These are phyloP conservation scores for Tragelaphus eurycerus DNA, from an alignment of 2,797 vertebrate species.

Conservation along the genomic window DNA sequence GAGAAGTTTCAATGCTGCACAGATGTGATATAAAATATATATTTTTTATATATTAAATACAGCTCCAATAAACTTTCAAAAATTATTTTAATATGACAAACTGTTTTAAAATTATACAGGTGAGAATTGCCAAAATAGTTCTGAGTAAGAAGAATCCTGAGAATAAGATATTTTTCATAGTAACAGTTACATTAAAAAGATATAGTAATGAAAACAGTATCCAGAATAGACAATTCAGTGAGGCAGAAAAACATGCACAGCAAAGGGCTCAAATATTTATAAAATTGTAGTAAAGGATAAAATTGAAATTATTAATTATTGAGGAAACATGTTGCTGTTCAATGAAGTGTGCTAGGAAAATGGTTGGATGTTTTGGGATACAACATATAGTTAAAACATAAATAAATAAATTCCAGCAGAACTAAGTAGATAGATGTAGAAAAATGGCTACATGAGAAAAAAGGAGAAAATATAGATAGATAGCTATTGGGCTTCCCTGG, in stretches of 20 bases:
- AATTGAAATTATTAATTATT: background rate
- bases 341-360: background rate
- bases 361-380: background rate
- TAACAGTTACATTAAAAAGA: background rate
- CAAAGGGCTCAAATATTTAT: slow-evolving; percentile 2
- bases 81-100: background rate
- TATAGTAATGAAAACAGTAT: background rate
- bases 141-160: background rate
- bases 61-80: background rate
- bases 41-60: background rate
- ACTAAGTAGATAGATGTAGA: background rate
- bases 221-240: background rate
- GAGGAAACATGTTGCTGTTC: background rate
- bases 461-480: background rate
- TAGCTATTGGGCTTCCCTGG: background rate
- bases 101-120: background rate
- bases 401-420: background rate
- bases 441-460: background rate
- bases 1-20: background rate
- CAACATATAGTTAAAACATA: background rate
- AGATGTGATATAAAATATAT: background rate
- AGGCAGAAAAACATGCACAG: background rate
- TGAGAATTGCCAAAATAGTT: background rate
- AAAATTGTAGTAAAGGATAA: background rate
- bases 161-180: background rate